phyloP scores from a whole-genome alignment of 2,797 vertebrate species.

The Nyctibius grandis region DNA sequence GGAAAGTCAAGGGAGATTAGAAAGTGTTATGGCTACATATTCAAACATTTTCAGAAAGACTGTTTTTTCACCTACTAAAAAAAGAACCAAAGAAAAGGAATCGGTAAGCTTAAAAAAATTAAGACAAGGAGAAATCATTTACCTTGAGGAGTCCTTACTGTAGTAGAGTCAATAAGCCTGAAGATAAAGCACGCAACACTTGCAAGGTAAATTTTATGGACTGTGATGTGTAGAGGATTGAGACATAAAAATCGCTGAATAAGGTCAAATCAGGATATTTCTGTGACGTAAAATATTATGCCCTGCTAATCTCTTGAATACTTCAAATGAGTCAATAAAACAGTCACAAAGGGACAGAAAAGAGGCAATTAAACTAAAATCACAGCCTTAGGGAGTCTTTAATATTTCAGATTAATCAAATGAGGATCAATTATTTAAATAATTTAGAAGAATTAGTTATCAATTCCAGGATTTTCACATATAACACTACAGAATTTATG shows the following conservation, averaged over 20 bases:
- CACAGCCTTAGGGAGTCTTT: not conserved
- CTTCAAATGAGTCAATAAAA: not conserved
- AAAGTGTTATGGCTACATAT: not conserved
- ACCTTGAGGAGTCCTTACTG: not conserved
- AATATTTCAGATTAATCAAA: not conserved
- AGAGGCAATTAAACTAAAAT: not conserved
- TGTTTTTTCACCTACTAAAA: not conserved
- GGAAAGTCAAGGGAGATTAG: not conserved
- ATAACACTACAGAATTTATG: not conserved
- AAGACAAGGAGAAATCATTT: not conserved
- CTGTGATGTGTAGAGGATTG: not conserved
- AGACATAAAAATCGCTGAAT: not conserved
- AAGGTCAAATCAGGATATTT: constrained; percentile 47
- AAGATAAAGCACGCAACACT: not conserved
- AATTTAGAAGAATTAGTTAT: not conserved
- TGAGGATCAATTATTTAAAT: not conserved
- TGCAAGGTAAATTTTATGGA: not conserved
- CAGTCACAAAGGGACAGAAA: not conserved
- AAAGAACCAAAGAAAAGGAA: not conserved
- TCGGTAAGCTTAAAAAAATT: not conserved
- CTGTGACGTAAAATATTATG: not conserved
- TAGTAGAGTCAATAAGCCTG: not conserved
- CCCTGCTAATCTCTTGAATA: not conserved
- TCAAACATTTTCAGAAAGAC: not conserved
- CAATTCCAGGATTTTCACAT: not conserved